These are phyloP conservation scores for Chesias legatella DNA, from an alignment of 2,888 invertebrate species.

Conservation along the genomic window DNA sequence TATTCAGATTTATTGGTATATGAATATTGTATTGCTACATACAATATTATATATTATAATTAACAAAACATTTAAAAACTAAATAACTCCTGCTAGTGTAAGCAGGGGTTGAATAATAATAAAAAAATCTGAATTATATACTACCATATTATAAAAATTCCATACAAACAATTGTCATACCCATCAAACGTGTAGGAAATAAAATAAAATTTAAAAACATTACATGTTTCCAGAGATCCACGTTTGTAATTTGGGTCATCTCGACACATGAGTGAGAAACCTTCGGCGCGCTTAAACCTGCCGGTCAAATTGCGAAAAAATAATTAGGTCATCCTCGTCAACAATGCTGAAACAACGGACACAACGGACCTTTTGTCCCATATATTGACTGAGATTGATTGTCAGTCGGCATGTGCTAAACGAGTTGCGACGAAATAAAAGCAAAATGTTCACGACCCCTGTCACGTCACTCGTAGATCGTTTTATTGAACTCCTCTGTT, in stretches of 20 bases:
- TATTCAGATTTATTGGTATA: no score
- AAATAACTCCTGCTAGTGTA: no score
- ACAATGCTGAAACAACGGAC: constrained; percentile 61
- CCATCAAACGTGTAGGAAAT: no score
- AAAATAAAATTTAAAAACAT: no score
- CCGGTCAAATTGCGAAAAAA: constrained; percentile 49
- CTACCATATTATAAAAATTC: no score
- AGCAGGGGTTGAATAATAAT: no score
- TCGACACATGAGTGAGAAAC: constrained; percentile 9
- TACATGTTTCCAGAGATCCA: no score
- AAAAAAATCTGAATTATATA: no score
- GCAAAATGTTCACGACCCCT: constrained; percentile 66
- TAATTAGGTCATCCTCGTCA: constrained; percentile 52
- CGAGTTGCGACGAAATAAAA: constrained; percentile 73
- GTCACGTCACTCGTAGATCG: constrained; percentile 64
- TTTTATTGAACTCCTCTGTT: constrained; percentile 63
- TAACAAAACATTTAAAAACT: no score
- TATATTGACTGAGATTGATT: constrained; percentile 77
- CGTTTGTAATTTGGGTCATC: not conserved
- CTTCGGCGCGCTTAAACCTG: constrained; percentile 18
- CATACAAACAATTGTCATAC: no score
- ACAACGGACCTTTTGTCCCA: constrained; percentile 68
- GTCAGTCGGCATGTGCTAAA: constrained; percentile 73
- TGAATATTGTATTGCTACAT: no score
- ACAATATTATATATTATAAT: no score